phyloP scores from a whole-genome alignment of 2,797 vertebrate species.

The Coregonus suidteri region DNA sequence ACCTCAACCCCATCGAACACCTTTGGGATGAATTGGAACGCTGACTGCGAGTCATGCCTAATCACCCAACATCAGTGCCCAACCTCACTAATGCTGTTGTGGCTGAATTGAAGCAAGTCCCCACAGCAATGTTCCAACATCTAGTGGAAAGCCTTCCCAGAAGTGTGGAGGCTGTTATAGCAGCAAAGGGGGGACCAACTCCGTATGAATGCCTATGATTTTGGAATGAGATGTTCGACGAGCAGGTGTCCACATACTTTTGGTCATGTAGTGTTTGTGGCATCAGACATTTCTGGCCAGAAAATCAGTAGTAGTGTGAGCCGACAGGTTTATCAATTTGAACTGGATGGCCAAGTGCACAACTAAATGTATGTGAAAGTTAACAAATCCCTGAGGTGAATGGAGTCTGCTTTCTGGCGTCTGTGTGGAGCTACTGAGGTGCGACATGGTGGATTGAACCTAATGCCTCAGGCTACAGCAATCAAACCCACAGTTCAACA shows the following conservation, averaged over 20 bases:
- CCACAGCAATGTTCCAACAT: too few relatives aligned
- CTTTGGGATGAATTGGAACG: too few relatives aligned
- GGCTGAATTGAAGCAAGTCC: too few relatives aligned
- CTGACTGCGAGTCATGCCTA: too few relatives aligned
- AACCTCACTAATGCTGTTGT: too few relatives aligned
- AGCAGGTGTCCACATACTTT: too few relatives aligned
- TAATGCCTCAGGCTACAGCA: constrained; percentile 85
- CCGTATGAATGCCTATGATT: neutral
- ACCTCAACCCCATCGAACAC: too few relatives aligned
- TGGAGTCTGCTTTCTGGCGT: constrained; percentile 84
- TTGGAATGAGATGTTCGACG: too few relatives aligned
- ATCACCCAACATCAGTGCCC: too few relatives aligned
- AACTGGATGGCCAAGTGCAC: constrained; percentile 80
- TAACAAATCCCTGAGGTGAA: constrained; percentile 86
- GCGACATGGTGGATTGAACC: constrained; percentile 83
- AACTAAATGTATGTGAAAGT: constrained; percentile 88
- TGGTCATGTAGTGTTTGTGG: constrained; percentile 31
- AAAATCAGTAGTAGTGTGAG: constrained; percentile 63
- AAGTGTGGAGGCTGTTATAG: too few relatives aligned
- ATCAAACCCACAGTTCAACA: constrained; percentile 83
- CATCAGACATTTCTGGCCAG: constrained; percentile 66
- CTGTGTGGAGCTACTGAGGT: constrained; percentile 84
- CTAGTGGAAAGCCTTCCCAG: too few relatives aligned
- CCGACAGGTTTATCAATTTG: constrained; percentile 88
- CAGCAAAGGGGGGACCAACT: too few relatives aligned